Evolutionary conservation across 2,113 vertebrate species (phyloP), one percentile per base, ranked within the genome.

Genomic region (Urocitellus parryii): DNA sequence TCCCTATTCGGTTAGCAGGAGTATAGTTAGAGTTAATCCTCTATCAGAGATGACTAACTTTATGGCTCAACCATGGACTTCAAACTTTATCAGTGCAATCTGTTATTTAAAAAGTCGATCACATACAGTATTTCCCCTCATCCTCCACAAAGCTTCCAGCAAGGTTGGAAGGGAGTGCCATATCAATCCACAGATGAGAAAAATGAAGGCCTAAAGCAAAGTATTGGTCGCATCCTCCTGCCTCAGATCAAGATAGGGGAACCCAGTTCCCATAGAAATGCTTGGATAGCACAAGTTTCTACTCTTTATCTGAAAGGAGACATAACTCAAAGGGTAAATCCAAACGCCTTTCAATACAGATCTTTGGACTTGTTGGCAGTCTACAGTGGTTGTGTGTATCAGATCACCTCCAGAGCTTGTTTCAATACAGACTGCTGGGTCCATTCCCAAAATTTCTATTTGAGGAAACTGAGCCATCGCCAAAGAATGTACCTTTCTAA

Each of bases 21-120:
- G 45, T 77, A 80, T 63, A 92, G 78, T 90, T 91, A 78, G 13
- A 92, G 39, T 39, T 95, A 96, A 93, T 82, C 37, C 12, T 65
- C n/a, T 73, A n/a, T 91, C 93, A 91, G 22, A 1, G 13, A 27
- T 51, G 29, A 61, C 85, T 84, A 81, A n/a, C 22, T 96, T 96
- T 78, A 86, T 74, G 45, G 86, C 58, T 87, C 70, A 81, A 5
- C 61, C 16, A 76, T 5, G 42, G 72, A 83, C 72, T 92, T 92
- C 53, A 80, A n/a, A 63, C 74, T 86, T 88, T 84, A 95, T 90
- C 76, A 27, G 4, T 72, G 17, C 45, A n/a, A 67, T 61, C 68
- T 81, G 65, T 76, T 79, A 92, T 42, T 79, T 34, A 42, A 85
- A 92, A 82, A 76, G 12, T 22, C 34, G 65, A 37, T 90, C 67